Evolutionary conservation across 2,113 vertebrate species (phyloP).

Genomic region (Zootoca vivipara): DNA sequence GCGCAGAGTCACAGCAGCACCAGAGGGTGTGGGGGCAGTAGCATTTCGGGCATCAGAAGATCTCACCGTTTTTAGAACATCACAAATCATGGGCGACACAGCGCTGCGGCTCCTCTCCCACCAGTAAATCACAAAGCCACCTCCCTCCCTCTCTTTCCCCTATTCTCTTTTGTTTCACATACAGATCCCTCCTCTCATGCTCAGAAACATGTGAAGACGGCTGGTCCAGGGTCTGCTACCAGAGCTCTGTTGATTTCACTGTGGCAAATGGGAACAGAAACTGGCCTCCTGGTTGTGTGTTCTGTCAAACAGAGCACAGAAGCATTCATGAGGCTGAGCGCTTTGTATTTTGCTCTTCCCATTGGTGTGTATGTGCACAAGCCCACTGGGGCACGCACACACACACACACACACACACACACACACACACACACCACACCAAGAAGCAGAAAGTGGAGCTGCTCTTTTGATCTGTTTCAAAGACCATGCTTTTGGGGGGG

Average conservation of each 20-base stretch:
- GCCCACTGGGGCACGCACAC: background rate
- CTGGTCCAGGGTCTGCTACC: conserved; percentile 33
- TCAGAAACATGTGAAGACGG: conserved; percentile 48
- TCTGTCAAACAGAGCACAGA: background rate
- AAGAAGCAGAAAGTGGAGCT: background rate
- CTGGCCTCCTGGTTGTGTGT: rapidly evolving
- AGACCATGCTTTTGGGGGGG: background rate
- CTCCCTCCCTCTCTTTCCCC: conserved; percentile 34
- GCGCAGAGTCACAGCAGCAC: conserved; percentile 62
- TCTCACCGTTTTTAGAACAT: conserved; percentile 70
- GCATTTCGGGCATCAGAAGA: conserved; percentile 69
- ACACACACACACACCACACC: background rate
- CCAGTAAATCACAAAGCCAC: conserved; percentile 68
- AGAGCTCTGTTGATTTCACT: background rate
- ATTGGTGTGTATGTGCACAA: too few relatives aligned
- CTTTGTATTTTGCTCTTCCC: background rate
- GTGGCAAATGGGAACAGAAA: background rate
- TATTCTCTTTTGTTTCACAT: conserved; percentile 43
- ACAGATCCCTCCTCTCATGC: conserved; percentile 45
- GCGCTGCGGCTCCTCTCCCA: conserved; percentile 70
- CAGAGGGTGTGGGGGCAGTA: conserved; percentile 72
- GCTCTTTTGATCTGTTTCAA: background rate
- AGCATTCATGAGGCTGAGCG: background rate
- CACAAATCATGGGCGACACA: conserved; percentile 68
- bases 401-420: background rate